Conservation (phyloP, 1,140 invertebrate species). For the Drosophila pandora region DNA sequence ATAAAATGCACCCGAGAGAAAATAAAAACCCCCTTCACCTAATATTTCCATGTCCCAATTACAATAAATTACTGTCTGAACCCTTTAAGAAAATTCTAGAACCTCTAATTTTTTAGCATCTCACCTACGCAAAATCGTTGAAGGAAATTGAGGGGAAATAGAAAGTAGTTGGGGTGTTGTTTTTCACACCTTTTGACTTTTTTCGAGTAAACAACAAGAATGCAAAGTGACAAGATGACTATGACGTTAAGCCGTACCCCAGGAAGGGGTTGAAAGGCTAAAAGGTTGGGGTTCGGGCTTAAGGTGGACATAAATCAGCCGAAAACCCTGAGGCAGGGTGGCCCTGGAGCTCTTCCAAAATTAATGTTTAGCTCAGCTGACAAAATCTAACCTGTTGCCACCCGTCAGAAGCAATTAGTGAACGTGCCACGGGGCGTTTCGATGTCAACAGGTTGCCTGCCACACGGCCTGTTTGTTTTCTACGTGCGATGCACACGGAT, state of each 20-base stretch:
- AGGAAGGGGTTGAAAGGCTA: conserved; percentile 27
- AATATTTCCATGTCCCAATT: not conserved
- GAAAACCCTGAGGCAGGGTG: conserved; percentile 9
- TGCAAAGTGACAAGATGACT: conserved; percentile 66
- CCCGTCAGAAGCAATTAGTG: conserved; percentile 74
- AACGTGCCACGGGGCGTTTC: conserved; percentile 32
- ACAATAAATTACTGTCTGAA: not conserved
- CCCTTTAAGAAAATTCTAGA: not conserved
- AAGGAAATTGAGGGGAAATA: not conserved
- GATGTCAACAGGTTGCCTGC: conserved; percentile 79
- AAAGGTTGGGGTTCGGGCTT: conserved; percentile 1
- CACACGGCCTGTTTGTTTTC: conserved; percentile 37
- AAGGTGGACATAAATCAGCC: conserved; percentile 18
- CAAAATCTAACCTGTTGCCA: conserved; percentile 71
- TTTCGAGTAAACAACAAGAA: conserved; percentile 71
- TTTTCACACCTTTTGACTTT: conserved; percentile 53
- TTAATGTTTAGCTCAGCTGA: conserved; percentile 50
- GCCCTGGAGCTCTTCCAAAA: conserved; percentile 31
- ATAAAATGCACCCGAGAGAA: not conserved
- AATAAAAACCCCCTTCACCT: not conserved
- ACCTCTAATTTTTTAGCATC: not conserved
- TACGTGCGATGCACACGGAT: conserved; percentile 13
- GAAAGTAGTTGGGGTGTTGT: conserved; percentile 8
- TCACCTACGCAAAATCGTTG: conserved; percentile 7
- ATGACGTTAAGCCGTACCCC: conserved; percentile 41